Evolutionary conservation across 2,888 invertebrate genomes (phyloP).

Genomic region (Allygus modestus): DNA sequence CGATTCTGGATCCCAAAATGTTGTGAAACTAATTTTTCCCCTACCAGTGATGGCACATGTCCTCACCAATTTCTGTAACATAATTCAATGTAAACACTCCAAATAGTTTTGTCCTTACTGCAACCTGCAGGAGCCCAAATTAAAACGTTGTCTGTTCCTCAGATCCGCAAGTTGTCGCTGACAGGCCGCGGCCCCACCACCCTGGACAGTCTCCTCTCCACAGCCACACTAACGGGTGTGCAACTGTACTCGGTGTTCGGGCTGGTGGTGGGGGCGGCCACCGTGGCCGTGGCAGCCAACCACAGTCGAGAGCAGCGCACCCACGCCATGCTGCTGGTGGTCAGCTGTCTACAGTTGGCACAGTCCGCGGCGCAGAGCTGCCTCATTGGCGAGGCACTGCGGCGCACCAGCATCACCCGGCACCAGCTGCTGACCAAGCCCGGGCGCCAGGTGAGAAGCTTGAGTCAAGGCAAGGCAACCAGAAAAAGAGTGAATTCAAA

Average conservation of each 20-base stretch:
- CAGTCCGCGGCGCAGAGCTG: constrained; percentile 76
- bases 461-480: no score
- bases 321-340: constrained; percentile 75
- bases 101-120: no score
- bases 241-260: constrained; percentile 76
- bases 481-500: no score
- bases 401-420: constrained; percentile 75
- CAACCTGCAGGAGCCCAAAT: no score
- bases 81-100: no score
- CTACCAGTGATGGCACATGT: no score
- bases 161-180: constrained; percentile 75
- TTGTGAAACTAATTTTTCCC: no score
- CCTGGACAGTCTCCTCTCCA: constrained; percentile 75
- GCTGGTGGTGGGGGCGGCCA: constrained; percentile 75
- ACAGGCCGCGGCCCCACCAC: constrained; percentile 74
- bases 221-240: constrained; percentile 75
- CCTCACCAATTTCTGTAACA: no score
- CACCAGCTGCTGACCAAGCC: constrained; percentile 77
- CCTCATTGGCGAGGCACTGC: constrained; percentile 75
- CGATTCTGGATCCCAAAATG: no score
- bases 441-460: constrained; percentile 77
- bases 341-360: constrained; percentile 75
- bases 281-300: constrained; percentile 70
- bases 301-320: constrained; percentile 70
- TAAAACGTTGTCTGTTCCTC: constrained; percentile 64